Percentiles rank a stretch among this genome's conserved stretches.
Conservation (phyloP, 2,797 vertebrate species). For the Sparus aurata region DNA sequence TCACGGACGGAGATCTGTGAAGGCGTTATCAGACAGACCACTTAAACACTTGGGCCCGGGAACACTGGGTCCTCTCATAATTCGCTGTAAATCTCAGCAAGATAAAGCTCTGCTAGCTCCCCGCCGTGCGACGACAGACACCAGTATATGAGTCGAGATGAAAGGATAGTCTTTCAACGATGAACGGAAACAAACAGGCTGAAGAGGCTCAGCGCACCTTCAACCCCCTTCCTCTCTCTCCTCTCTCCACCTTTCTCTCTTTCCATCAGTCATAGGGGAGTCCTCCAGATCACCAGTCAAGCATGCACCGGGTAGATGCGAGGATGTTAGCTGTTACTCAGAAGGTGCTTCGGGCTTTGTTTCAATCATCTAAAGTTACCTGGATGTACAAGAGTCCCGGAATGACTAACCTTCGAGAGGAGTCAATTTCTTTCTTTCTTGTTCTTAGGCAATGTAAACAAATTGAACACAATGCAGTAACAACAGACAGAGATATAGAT, state of each 20-base stretch:
- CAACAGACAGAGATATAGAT: background rate
- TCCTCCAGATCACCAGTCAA: constrained; percentile 73
- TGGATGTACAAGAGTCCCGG: constrained; percentile 10
- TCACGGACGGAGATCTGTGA: constrained; percentile 64
- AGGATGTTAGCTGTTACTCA: constrained; percentile 40
- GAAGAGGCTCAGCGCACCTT: constrained; percentile 53
- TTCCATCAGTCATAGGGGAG: constrained; percentile 68
- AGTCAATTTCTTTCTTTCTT: background rate
- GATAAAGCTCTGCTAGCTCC: constrained; percentile 67
- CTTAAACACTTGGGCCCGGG: constrained; percentile 61
- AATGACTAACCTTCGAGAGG: background rate
- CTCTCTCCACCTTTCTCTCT: constrained; percentile 46
- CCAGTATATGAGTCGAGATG: constrained; percentile 75
- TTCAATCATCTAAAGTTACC: constrained; percentile 52
- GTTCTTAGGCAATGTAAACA: background rate
- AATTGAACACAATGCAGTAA: background rate
- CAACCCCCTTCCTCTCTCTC: constrained; percentile 47
- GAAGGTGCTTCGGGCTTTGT: constrained; percentile 35
- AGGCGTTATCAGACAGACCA: constrained; percentile 72
- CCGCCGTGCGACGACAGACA: constrained; percentile 72
- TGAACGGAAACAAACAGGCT: constrained; percentile 79
- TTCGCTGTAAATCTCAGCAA: constrained; percentile 72
- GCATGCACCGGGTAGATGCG: constrained; percentile 58
- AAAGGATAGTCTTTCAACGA: constrained; percentile 77
- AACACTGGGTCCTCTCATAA: constrained; percentile 51